These are phyloP conservation scores for Aphidius colemani DNA, from an alignment of 2,888 invertebrate species.

Conservation along the genomic window DNA sequence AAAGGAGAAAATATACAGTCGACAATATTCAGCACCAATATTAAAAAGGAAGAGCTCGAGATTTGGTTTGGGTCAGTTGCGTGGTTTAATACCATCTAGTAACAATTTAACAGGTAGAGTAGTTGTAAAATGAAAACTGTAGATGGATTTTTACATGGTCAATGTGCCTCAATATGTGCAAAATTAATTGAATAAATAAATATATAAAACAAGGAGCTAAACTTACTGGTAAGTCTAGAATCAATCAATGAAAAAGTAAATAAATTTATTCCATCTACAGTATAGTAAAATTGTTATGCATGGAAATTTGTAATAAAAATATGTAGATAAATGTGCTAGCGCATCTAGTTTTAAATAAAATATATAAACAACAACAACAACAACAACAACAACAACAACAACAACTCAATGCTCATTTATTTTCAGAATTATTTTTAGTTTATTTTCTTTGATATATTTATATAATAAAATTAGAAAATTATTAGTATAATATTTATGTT, in stretches of 20 bases:
- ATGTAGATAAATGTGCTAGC: neutral
- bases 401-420: neutral
- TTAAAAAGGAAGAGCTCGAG: constrained; percentile 90
- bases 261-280: constrained; percentile 6
- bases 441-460: too few relatives aligned
- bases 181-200: constrained; percentile 13
- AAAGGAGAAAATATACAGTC: constrained; percentile 84
- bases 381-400: too few relatives aligned
- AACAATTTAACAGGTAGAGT: constrained; percentile 69
- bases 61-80: constrained; percentile 86
- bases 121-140: constrained; percentile 47
- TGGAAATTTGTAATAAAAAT: neutral
- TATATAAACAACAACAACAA: too few relatives aligned
- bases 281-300: neutral
- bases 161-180: constrained; percentile 37
- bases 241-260: neutral
- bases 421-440: neutral
- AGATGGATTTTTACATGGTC: constrained; percentile 31
- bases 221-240: constrained; percentile 19
- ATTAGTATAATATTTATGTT: too few relatives aligned
- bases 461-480: too few relatives aligned
- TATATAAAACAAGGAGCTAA: neutral
- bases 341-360: constrained; percentile 5
- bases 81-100: constrained; percentile 66
- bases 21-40: constrained; percentile 95